Evolutionary conservation across 2,113 vertebrate species (phyloP), one percentile per base, ranked within the genome.

Genomic region (Rhynchomys soricoides): DNA sequence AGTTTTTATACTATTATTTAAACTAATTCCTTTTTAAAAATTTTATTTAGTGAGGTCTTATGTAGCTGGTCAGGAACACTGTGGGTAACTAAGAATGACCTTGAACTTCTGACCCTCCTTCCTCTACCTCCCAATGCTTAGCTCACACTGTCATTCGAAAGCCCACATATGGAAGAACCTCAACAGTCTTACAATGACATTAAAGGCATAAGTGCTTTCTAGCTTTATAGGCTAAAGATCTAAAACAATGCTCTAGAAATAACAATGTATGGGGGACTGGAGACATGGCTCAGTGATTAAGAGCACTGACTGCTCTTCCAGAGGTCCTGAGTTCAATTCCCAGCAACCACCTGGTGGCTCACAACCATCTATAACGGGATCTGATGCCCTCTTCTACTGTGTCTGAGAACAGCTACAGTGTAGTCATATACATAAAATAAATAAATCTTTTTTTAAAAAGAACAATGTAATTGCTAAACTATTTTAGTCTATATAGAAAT

Each of bases 401-500:
- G 66, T 37, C 66, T 68, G 66, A 68, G 15, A 13, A 68, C 66
- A 68, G 66, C 11, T 37, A 68, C 66, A 68, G 16, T 68, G 31
- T 37, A 37, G 13, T 37, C 31, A 68, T 7, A 68, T 37, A 68
- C 13, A 68, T 37, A 37, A 68, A 68, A 34, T 68, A 34, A 68
- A 68, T 64, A 64, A 64, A 64, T 64, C n/a, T n/a, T n/a, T n/a
- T n/a, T n/a, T 15, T n/a, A 57, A 52, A 90, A 43, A 95, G 48
- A 96, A 75, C 78, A 31, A 74, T 93, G 93, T 77, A 68, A 90
- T 93, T 88, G 95, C 45, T 50, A 43, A 95, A 95, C 55, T 92
- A 97, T 79, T 92, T 96, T 90, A 86, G 15, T 73, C 68, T 81
- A 52, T 43, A 94, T 79, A 74, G 73, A 94, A 97, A 96, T 96